Percentiles rank a stretch among this genome's conserved stretches.
Conservation (phyloP, 2,888 invertebrate species). For the Parasteatoda lunata region DNA sequence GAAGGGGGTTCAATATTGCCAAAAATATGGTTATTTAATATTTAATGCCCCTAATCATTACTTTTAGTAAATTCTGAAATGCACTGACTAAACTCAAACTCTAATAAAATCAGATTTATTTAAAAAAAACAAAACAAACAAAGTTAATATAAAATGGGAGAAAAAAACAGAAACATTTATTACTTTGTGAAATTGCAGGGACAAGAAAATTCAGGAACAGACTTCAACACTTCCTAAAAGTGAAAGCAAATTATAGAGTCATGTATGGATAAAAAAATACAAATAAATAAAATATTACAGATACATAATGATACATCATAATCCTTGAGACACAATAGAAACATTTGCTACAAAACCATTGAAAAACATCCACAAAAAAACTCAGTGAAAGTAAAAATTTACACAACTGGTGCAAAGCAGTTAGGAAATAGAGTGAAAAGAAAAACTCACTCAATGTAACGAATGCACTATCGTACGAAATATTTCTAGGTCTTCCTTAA, state of each 20-base stretch:
- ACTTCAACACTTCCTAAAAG: slow-evolving; percentile 71
- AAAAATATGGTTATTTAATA: too few species aligned
- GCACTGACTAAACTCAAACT: too few species aligned
- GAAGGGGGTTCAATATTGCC: too few species aligned
- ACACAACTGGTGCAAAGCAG: not conserved
- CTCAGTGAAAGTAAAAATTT: not conserved
- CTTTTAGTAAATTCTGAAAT: too few species aligned
- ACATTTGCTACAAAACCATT: not conserved
- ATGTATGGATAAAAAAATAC: not conserved
- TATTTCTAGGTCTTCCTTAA: too few species aligned
- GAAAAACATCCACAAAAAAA: not conserved
- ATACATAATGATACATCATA: not conserved
- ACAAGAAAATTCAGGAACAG: slow-evolving; percentile 72
- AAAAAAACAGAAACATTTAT: slow-evolving; percentile 5
- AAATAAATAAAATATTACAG: not conserved
- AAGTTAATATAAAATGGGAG: not conserved
- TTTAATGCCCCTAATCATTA: too few species aligned
- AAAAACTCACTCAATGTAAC: too few species aligned
- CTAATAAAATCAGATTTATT: too few species aligned
- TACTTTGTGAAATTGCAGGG: slow-evolving; percentile 71
- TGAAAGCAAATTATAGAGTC: not conserved
- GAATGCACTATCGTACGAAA: too few species aligned
- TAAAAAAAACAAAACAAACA: not conserved
- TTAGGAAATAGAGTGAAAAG: too few species aligned
- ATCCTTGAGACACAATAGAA: not conserved